Conservation (phyloP, 2,113 vertebrate species). For the Thamnaconus septentrionalis region DNA sequence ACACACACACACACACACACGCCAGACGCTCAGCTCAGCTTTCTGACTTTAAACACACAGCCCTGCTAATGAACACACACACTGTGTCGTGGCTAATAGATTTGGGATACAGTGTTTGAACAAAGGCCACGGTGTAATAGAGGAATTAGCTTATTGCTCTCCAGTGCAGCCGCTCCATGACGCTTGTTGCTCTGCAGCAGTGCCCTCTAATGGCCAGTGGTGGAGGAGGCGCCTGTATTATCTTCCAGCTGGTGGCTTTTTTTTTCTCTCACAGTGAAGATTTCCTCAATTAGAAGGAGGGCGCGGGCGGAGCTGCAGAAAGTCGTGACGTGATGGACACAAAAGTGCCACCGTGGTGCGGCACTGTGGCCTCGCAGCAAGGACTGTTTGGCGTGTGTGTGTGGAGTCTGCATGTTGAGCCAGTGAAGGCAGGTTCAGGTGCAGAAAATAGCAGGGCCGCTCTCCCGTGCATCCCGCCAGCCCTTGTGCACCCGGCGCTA, state of each 20-base stretch:
- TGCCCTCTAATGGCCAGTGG: constrained; percentile 43
- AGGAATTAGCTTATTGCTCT: constrained; percentile 50
- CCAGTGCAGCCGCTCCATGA: constrained; percentile 3
- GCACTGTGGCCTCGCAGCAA: no score
- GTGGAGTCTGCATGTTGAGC: no score
- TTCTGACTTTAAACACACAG: constrained; percentile 9
- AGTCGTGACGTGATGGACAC: no score
- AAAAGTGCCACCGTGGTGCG: no score
- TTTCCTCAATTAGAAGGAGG: neutral
- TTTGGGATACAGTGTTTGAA: constrained; percentile 46
- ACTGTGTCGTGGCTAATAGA: constrained; percentile 36
- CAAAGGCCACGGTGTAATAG: constrained; percentile 51
- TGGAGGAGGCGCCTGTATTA: neutral
- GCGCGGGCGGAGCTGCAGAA: no score
- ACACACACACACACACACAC: neutral
- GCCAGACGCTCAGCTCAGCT: neutral
- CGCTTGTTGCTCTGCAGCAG: constrained; percentile 40
- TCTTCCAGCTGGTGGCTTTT: neutral
- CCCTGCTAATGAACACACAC: constrained; percentile 38
- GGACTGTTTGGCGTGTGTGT: no score
- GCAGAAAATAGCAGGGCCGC: no score
- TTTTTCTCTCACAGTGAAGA: neutral
- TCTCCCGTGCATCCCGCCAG: no score
- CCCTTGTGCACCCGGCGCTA: no score
- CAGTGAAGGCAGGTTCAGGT: no score